A percentile compares a stretch with the other conserved stretches of the same genome.
Conservation (phyloP, 2,888 invertebrate genomes). For the Brachynemurus nebulosus region DNA sequence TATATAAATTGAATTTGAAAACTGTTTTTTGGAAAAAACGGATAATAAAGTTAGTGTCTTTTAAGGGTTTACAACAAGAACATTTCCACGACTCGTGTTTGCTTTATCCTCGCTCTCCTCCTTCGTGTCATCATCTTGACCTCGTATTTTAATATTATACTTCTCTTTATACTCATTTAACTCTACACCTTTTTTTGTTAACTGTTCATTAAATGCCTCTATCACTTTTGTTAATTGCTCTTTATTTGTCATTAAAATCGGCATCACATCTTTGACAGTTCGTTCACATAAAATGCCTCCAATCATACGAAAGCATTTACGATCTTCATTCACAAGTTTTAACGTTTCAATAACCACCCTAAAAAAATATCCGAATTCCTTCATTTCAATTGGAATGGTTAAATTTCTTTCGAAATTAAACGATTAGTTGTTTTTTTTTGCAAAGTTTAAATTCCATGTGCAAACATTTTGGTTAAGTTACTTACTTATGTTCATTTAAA, state of each 20-base stretch:
- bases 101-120: constrained; percentile 19
- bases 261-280: constrained; percentile 82
- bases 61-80: constrained; percentile 24
- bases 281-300: constrained; percentile 89
- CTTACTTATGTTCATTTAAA: constrained; percentile 90
- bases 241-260: constrained; percentile 64
- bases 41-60: too few relatives aligned
- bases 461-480: too few relatives aligned
- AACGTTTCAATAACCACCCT: constrained; percentile 92
- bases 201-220: constrained; percentile 62
- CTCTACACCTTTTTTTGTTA: constrained; percentile 75
- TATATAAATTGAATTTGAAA: too few relatives aligned
- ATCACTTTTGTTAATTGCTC: constrained; percentile 71
- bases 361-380: constrained; percentile 13
- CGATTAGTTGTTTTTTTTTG: too few relatives aligned
- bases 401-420: too few relatives aligned
- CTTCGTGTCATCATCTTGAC: constrained; percentile 38
- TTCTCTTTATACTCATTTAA: constrained; percentile 86
- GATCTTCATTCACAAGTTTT: constrained; percentile 64
- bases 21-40: too few relatives aligned
- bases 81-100: constrained; percentile 28
- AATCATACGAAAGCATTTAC: constrained; percentile 86
- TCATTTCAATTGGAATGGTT: neutral
- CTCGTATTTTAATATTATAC: constrained; percentile 74
- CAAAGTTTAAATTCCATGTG: too few relatives aligned